Evolutionary conservation across 2,888 invertebrate genomes (phyloP).

Genomic region (Eilema depressum): DNA sequence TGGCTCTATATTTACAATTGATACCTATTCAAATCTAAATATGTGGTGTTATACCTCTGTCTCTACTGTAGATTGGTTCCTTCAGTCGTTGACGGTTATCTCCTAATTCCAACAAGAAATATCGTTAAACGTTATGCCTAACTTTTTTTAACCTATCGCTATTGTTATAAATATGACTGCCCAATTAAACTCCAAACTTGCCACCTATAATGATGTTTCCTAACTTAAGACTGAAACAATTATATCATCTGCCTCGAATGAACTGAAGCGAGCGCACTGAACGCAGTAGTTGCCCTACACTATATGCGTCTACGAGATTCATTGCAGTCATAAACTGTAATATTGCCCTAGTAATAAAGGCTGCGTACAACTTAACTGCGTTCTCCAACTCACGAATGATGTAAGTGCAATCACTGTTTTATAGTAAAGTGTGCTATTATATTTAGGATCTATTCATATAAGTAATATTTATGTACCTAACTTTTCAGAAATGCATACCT

Average conservation of each 20-base stretch:
- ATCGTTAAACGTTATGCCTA: too few species aligned
- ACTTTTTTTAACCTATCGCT: too few species aligned
- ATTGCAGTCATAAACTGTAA: slow-evolving; percentile 78
- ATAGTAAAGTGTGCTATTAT: slow-evolving; percentile 6
- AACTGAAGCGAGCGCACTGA: slow-evolving; percentile 51
- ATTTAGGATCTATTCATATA: background rate
- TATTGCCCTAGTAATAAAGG: slow-evolving; percentile 79
- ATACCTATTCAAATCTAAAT: too few species aligned
- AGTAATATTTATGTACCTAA: background rate
- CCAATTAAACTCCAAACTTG: background rate
- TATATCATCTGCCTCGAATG: slow-evolving; percentile 47
- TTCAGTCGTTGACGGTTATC: too few species aligned
- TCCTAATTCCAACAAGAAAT: too few species aligned
- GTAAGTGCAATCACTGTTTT: slow-evolving; percentile 55
- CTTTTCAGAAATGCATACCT: too few species aligned
- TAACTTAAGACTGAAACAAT: slow-evolving; percentile 32
- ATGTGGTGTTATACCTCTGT: too few species aligned
- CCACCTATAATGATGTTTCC: slow-evolving; percentile 21
- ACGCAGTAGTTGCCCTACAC: slow-evolving; percentile 54
- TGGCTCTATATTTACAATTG: too few species aligned
- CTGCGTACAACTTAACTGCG: slow-evolving; percentile 72
- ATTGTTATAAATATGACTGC: background rate
- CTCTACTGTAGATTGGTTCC: too few species aligned
- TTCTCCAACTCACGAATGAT: slow-evolving; percentile 63
- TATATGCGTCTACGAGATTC: slow-evolving; percentile 75